These are phyloP conservation scores for Cerceris rybyensis DNA, from an alignment of 2,888 invertebrate genomes.

Conservation along the genomic window DNA sequence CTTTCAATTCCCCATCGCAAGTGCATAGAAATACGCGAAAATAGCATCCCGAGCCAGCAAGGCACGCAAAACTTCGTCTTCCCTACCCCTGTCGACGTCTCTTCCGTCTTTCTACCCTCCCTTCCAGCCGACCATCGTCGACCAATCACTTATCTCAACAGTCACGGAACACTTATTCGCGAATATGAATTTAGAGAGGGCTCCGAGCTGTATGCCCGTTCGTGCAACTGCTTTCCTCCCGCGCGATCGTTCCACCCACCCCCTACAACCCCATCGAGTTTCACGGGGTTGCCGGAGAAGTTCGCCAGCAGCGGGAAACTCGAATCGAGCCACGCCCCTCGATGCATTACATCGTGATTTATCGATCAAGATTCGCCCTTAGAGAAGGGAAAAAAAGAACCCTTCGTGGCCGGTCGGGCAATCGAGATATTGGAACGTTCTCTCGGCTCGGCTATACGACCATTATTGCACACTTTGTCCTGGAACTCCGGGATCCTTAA, in stretches of 20 bases:
- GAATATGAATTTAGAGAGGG: conserved; percentile 62
- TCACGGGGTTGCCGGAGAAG: not conserved
- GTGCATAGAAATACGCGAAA: conserved; percentile 62
- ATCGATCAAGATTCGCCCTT: conserved; percentile 45
- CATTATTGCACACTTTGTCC: too few species aligned
- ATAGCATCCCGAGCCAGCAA: conserved; percentile 39
- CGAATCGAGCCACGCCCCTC: conserved; percentile 54
- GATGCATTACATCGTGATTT: conserved; percentile 41
- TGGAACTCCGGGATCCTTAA: too few species aligned
- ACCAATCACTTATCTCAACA: conserved; percentile 64
- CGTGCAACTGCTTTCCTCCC: conserved; percentile 16
- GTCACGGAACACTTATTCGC: conserved; percentile 57
- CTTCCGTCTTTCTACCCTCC: conserved; percentile 8
- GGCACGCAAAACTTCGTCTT: conserved; percentile 33
- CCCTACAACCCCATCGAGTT: not conserved
- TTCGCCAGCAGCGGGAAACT: conserved; percentile 43
- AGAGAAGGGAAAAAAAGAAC: not conserved
- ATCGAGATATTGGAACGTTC: not conserved
- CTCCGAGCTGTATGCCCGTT: not conserved
- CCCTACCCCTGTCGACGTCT: not conserved
- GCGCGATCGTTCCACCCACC: not conserved
- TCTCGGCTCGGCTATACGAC: too few species aligned
- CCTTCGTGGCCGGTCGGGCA: not conserved
- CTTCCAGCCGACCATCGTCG: conserved; percentile 10
- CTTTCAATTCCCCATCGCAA: conserved; percentile 3